A percentile compares a stretch with the other conserved stretches of the same genome.
Conservation (phyloP, 2,888 invertebrate species). For the Doris montereyensis region DNA sequence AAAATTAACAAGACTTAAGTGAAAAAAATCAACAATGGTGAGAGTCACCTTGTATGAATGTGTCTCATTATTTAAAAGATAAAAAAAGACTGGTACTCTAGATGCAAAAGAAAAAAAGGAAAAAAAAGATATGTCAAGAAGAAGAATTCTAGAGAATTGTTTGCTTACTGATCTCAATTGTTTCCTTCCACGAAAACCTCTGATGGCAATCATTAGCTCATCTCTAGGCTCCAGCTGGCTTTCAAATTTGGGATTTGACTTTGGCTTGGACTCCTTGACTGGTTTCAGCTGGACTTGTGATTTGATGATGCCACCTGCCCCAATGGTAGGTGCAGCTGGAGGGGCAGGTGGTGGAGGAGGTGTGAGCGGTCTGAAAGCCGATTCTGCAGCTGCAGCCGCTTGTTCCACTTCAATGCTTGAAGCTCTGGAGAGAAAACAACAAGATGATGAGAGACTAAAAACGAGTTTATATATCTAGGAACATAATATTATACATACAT, state of each 20-base stretch:
- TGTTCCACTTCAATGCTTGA: background rate
- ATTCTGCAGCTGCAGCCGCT: constrained; percentile 32
- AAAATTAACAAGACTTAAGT: no score
- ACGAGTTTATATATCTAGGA: no score
- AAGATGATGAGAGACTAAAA: no score
- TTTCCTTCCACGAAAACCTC: constrained; percentile 78
- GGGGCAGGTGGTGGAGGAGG: constrained; percentile 44
- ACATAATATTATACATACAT: no score
- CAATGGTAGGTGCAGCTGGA: constrained; percentile 33
- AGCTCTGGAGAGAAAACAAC: no score
- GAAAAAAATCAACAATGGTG: no score
- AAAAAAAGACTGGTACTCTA: background rate
- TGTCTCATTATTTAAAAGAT: background rate
- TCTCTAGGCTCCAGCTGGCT: constrained; percentile 78
- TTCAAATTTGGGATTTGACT: constrained; percentile 49
- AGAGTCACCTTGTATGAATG: no score
- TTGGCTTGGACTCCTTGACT: background rate
- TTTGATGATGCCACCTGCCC: constrained; percentile 39
- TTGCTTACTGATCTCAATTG: constrained; percentile 63
- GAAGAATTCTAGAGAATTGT: constrained; percentile 9
- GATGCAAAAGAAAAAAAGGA: background rate
- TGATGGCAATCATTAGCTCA: constrained; percentile 81
- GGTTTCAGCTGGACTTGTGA: background rate
- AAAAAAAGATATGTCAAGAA: background rate
- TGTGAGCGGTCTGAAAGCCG: constrained; percentile 22